phyloP scores from a whole-genome alignment of 2,888 invertebrate species.

The Andrena minutula region DNA sequence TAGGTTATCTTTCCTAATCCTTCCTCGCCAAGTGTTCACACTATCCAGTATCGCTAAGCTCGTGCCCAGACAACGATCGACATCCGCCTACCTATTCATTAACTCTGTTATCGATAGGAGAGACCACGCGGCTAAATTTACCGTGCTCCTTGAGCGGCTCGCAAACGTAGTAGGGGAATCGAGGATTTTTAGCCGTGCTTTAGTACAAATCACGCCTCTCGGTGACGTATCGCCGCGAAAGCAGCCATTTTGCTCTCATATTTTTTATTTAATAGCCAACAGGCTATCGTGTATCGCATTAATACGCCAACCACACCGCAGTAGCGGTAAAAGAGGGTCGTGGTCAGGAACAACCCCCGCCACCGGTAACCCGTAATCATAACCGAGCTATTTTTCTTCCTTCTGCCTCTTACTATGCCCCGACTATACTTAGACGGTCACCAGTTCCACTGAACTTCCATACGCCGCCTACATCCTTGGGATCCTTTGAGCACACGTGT shows the following conservation, averaged over 20 bases:
- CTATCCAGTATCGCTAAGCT: slow-evolving; percentile 5
- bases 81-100: slow-evolving; percentile 56
- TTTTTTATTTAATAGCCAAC: slow-evolving; percentile 76
- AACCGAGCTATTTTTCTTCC: slow-evolving; percentile 72
- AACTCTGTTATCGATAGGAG: slow-evolving; percentile 53
- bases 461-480: slow-evolving; percentile 40
- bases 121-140: slow-evolving; percentile 54
- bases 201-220: slow-evolving; percentile 73
- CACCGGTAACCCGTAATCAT: slow-evolving; percentile 74
- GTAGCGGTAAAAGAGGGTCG: slow-evolving; percentile 75
- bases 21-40: slow-evolving; percentile 1
- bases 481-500: slow-evolving; percentile 15
- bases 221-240: slow-evolving; percentile 74
- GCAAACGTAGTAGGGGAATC: slow-evolving; percentile 41
- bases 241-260: slow-evolving; percentile 75
- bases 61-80: slow-evolving; percentile 20
- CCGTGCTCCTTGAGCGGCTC: slow-evolving; percentile 27
- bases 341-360: slow-evolving; percentile 73
- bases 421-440: slow-evolving; percentile 33
- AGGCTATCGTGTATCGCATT: slow-evolving; percentile 76
- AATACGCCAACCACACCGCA: slow-evolving; percentile 72
- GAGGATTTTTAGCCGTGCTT: slow-evolving; percentile 60
- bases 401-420: slow-evolving; percentile 45
- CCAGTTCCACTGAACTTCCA: slow-evolving; percentile 49
- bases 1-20: neutral